phyloP scores from a whole-genome alignment of 2,888 invertebrate genomes.

The Perizoma affinitatum region DNA sequence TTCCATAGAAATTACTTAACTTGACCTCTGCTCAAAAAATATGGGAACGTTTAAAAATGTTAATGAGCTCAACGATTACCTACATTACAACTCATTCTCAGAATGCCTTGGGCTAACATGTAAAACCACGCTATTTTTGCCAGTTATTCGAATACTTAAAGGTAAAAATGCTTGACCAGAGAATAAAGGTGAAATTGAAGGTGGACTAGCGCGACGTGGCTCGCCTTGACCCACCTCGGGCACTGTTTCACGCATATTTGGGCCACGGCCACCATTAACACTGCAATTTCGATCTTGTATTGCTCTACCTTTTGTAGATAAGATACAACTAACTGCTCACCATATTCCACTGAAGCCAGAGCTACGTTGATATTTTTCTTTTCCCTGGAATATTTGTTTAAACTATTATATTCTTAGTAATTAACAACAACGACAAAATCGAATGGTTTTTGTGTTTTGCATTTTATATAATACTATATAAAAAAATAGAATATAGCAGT shows the following conservation, averaged over 20 bases:
- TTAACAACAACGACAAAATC: no score
- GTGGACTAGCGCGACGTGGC: slow-evolving; percentile 11
- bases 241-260: slow-evolving; percentile 21
- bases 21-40: not conserved
- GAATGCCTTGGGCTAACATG: not conserved
- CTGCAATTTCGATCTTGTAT: slow-evolving; percentile 16
- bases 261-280: slow-evolving; percentile 22
- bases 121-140: slow-evolving; percentile 5
- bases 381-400: no score
- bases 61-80: slow-evolving; percentile 2
- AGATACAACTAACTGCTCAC: not conserved
- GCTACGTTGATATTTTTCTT: not conserved
- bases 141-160: slow-evolving; percentile 8
- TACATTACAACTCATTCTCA: not conserved
- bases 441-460: no score
- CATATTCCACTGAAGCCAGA: not conserved
- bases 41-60: not conserved
- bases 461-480: no score
- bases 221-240: slow-evolving; percentile 21
- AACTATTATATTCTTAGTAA: no score
- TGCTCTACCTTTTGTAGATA: not conserved
- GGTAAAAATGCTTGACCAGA: slow-evolving; percentile 9
- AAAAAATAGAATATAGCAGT: no score
- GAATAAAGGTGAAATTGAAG: slow-evolving; percentile 18
- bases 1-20: not conserved